phyloP scores from a whole-genome alignment of 2,888 invertebrate genomes.

The Pammene fasciana region DNA sequence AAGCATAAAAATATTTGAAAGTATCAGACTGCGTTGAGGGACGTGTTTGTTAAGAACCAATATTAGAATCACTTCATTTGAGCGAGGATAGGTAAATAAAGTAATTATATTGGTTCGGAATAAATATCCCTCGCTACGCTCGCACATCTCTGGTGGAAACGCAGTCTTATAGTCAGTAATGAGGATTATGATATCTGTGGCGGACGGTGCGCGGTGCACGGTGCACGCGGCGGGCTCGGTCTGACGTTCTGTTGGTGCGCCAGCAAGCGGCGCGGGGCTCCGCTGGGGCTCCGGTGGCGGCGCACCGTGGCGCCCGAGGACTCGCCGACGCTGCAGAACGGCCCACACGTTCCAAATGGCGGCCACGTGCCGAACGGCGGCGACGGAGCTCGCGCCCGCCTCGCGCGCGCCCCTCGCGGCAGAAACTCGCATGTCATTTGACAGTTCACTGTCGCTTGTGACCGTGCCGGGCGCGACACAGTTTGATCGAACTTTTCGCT shows the following conservation, averaged over 20 bases:
- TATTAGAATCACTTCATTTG: too few relatives aligned
- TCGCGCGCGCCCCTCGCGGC: slow-evolving; percentile 44
- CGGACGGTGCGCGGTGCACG: slow-evolving; percentile 30
- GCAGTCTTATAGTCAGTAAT: too few relatives aligned
- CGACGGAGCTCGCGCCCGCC: not conserved
- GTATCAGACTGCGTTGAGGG: too few relatives aligned
- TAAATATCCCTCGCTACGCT: too few relatives aligned
- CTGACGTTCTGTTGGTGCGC: slow-evolving; percentile 58
- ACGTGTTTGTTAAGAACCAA: too few relatives aligned
- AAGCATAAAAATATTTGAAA: too few relatives aligned
- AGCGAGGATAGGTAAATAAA: too few relatives aligned
- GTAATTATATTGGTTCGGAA: too few relatives aligned
- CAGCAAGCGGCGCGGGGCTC: slow-evolving; percentile 61
- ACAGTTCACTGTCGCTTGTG: slow-evolving; percentile 52
- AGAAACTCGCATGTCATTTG: slow-evolving; percentile 60
- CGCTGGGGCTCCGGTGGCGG: slow-evolving; percentile 68
- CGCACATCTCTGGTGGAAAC: too few relatives aligned
- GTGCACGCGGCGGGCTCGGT: slow-evolving; percentile 46
- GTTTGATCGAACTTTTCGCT: not conserved
- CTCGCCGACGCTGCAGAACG: slow-evolving; percentile 43
- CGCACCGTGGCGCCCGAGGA: slow-evolving; percentile 66
- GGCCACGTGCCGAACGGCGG: slow-evolving; percentile 31
- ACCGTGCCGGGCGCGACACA: slow-evolving; percentile 3
- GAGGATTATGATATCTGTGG: slow-evolving; percentile 17
- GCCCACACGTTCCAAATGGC: slow-evolving; percentile 9